Conservation (phyloP, 2,888 invertebrate species). For the Teinopalpus imperialis region DNA sequence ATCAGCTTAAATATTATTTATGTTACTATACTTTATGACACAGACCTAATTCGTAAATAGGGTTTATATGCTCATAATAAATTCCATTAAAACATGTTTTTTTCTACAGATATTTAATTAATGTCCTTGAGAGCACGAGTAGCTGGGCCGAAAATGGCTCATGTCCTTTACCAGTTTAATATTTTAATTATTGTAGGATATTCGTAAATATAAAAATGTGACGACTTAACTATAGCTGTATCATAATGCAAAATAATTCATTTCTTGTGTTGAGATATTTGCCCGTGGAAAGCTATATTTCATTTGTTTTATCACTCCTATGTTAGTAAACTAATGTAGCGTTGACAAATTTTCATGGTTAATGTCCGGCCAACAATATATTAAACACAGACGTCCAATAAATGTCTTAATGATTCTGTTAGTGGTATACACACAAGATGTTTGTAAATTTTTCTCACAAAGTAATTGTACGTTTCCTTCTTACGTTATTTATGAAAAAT, state of each 20-base stretch:
- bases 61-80: too few species aligned
- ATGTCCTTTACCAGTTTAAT: too few species aligned
- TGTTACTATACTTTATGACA: too few species aligned
- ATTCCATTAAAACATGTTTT: too few species aligned
- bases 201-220: neutral
- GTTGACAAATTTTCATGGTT: constrained; percentile 40
- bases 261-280: constrained; percentile 4
- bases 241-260: constrained; percentile 10
- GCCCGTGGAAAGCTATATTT: constrained; percentile 6
- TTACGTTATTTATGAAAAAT: neutral
- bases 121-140: too few species aligned
- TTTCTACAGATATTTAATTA: too few species aligned
- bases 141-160: too few species aligned
- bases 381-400: constrained; percentile 42
- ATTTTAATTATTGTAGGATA: too few species aligned
- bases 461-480: constrained; percentile 9
- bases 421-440: constrained; percentile 29
- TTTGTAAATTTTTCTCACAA: constrained; percentile 28
- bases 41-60: too few species aligned
- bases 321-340: constrained; percentile 36
- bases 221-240: neutral
- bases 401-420: constrained; percentile 43
- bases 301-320: constrained; percentile 20
- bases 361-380: constrained; percentile 40
- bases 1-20: too few species aligned